Conservation (phyloP, 2,888 invertebrate genomes). For the Epinotia ramella region DNA sequence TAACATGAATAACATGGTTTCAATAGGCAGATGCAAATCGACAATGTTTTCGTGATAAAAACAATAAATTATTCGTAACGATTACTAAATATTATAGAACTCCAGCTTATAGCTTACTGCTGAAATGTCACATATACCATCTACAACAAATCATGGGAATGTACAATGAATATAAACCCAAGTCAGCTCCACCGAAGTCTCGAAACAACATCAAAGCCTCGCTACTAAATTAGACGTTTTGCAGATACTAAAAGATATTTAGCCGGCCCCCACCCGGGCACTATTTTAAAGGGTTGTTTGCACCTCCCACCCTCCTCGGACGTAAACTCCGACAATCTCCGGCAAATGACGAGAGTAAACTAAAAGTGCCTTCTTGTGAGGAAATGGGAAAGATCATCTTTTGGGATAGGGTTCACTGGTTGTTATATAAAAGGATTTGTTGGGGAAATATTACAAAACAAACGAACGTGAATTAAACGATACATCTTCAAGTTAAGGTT, state of each 20-base stretch:
- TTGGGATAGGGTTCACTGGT: conserved; percentile 24
- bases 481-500: background rate
- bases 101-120: no score
- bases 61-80: no score
- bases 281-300: conserved; percentile 81
- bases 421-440: conserved; percentile 20
- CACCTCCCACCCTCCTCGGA: conserved; percentile 57
- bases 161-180: background rate
- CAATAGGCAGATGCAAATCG: background rate
- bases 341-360: conserved; percentile 42
- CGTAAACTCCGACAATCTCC: conserved; percentile 43
- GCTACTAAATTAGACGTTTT: conserved; percentile 79
- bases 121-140: no score
- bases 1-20: background rate
- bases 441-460: conserved; percentile 7
- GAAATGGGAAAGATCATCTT: conserved; percentile 31
- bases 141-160: no score
- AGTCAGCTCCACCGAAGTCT: conserved; percentile 54
- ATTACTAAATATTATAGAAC: no score
- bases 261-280: conserved; percentile 61
- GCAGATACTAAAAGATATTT: conserved; percentile 82
- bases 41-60: no score
- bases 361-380: conserved; percentile 35
- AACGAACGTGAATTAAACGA: background rate
- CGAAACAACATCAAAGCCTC: conserved; percentile 73